Conservation (phyloP, 2,113 vertebrate genomes). For the Lepus timidus region DNA sequence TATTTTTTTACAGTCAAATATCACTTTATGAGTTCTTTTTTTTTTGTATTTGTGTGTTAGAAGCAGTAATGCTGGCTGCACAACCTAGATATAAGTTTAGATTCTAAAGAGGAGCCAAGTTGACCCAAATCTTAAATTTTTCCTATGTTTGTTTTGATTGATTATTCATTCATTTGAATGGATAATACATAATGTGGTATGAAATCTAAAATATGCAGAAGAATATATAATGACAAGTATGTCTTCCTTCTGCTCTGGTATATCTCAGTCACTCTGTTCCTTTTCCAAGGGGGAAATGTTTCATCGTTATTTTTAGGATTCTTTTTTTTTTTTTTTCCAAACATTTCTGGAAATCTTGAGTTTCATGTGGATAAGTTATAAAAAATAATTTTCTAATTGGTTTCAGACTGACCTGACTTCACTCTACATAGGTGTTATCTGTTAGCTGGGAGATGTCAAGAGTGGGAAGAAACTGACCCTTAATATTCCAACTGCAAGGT, state of each 20-base stretch:
- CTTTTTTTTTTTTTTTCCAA: constrained; percentile 54
- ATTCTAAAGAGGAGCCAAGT: background rate
- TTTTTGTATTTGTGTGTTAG: background rate
- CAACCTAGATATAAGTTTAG: constrained; percentile 16
- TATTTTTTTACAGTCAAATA: constrained; percentile 26
- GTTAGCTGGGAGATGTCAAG: background rate
- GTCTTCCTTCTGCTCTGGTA: background rate
- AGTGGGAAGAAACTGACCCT: background rate
- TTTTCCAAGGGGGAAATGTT: constrained; percentile 16
- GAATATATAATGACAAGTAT: background rate
- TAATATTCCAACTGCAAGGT: background rate
- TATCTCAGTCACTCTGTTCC: background rate
- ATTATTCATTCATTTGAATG: constrained; percentile 34
- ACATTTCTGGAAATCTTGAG: background rate
- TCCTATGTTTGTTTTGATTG: constrained; percentile 1
- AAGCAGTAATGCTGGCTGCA: background rate
- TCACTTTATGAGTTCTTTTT: background rate
- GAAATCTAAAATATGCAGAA: background rate
- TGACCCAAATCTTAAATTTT: constrained; percentile 11
- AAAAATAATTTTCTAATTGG: constrained; percentile 27
- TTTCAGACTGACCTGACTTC: background rate
- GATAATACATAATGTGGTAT: background rate
- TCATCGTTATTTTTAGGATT: constrained; percentile 18
- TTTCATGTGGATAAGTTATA: background rate
- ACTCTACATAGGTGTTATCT: background rate